Evolutionary conservation across 2,888 invertebrate species (phyloP).

Genomic region (Exocentrus adspersus): DNA sequence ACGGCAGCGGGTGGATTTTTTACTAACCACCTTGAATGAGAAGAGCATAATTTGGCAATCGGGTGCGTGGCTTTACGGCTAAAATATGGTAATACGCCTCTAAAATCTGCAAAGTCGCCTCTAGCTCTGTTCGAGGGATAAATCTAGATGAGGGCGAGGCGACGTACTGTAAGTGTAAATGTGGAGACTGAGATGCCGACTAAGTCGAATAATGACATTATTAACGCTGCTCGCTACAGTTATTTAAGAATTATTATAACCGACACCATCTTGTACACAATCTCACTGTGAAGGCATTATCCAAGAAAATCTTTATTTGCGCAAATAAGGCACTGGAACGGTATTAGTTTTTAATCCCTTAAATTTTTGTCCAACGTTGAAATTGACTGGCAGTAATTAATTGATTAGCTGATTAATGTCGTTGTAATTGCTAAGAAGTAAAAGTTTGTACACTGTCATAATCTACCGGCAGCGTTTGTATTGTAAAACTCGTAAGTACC

Average conservation of each 20-base stretch:
- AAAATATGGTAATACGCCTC: conserved; percentile 26
- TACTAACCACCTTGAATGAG: conserved; percentile 43
- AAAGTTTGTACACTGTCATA: no score
- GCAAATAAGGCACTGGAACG: no score
- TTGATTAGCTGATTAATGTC: no score
- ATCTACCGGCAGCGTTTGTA: no score
- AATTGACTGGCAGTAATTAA: no score
- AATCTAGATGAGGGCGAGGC: conserved; percentile 5
- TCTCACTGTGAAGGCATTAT: background rate
- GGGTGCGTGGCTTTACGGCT: conserved; percentile 23
- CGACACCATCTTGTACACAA: conserved; percentile 7
- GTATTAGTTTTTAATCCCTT: no score
- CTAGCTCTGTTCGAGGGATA: conserved; percentile 16
- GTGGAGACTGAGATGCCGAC: conserved; percentile 30
- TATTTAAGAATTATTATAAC: conserved; percentile 33
- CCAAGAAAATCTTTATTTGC: no score
- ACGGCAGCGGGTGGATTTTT: conserved; percentile 30
- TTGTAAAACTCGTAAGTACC: no score
- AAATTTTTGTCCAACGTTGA: no score
- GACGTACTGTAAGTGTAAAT: conserved; percentile 20
- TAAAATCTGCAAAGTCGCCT: conserved; percentile 23
- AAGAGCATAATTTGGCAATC: conserved; percentile 41
- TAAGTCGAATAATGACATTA: conserved; percentile 40
- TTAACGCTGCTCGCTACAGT: conserved; percentile 35
- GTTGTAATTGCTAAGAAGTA: no score